phyloP scores from a whole-genome alignment of 2,888 invertebrate species.

The Heliconius cydno region DNA sequence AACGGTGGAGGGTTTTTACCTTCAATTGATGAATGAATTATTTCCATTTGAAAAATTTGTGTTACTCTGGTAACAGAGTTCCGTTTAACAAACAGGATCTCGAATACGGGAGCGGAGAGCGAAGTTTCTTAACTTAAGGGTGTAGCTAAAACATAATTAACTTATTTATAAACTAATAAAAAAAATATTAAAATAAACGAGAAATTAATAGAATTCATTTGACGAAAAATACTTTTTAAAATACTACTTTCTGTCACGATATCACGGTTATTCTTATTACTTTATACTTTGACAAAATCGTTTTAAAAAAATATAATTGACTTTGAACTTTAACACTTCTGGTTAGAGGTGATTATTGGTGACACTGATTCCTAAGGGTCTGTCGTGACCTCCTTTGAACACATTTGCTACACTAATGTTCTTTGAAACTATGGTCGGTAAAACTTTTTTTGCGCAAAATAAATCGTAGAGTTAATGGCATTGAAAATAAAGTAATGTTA shows the following conservation, averaged over 20 bases:
- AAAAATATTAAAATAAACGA: neutral
- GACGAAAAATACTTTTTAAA: conserved; percentile 23
- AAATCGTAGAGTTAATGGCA: conserved; percentile 25
- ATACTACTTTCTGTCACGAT: conserved; percentile 25
- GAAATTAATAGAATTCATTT: conserved; percentile 25
- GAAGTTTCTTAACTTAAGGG: neutral
- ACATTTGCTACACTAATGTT: conserved; percentile 29
- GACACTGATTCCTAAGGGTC: neutral
- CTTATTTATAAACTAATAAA: neutral
- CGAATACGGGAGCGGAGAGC: neutral
- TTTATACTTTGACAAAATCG: conserved; percentile 20
- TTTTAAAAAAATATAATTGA: neutral
- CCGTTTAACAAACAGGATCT: no score
- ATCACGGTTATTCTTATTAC: conserved; percentile 14
- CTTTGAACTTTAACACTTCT: conserved; percentile 3
- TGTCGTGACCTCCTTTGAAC: conserved; percentile 16
- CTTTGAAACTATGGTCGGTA: conserved; percentile 12
- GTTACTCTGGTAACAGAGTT: neutral
- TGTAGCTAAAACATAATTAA: neutral
- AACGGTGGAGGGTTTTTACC: no score
- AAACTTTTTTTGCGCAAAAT: conserved; percentile 24
- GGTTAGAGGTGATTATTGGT: neutral
- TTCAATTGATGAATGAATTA: no score
- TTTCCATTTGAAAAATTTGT: neutral
- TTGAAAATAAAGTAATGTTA: conserved; percentile 3